These are phyloP conservation scores for Noctilio leporinus DNA, from an alignment of 2,113 vertebrate species.

Conservation along the genomic window DNA sequence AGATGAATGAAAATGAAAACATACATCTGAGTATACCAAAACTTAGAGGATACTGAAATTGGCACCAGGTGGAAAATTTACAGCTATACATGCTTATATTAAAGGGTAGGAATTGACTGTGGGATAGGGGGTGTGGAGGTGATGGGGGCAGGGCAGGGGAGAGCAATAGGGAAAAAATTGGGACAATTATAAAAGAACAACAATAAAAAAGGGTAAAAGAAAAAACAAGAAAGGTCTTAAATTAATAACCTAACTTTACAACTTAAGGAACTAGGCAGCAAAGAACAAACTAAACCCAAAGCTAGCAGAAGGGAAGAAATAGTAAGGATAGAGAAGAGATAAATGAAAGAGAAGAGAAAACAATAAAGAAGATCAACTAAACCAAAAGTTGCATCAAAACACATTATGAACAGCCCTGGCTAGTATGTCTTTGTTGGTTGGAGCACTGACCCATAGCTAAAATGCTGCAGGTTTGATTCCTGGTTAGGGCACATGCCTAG, in stretches of 20 bases:
- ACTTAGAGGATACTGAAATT: neutral
- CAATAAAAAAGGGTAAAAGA: too few species aligned
- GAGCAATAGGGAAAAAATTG: too few species aligned
- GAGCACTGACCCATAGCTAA: too few species aligned
- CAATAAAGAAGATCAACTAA: neutral
- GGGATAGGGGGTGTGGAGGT: too few species aligned
- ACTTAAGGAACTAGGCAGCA: neutral
- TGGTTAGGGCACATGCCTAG: too few species aligned
- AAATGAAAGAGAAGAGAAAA: neutral
- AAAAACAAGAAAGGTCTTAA: neutral
- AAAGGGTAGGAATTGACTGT: too few species aligned
- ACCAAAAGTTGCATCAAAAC: neutral
- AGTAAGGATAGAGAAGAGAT: neutral
- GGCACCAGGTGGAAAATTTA: neutral
- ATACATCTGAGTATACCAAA: neutral
- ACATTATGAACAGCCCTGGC: neutral
- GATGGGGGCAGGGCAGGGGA: too few species aligned
- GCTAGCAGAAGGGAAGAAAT: neutral
- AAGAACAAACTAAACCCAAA: neutral
- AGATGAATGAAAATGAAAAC: neutral
- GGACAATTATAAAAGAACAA: too few species aligned
- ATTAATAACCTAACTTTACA: neutral
- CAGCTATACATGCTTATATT: neutral
- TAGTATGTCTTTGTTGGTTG: too few species aligned
- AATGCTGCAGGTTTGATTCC: too few species aligned